phyloP scores from a whole-genome alignment of 2,888 invertebrate species.

The Clivina fossor region DNA sequence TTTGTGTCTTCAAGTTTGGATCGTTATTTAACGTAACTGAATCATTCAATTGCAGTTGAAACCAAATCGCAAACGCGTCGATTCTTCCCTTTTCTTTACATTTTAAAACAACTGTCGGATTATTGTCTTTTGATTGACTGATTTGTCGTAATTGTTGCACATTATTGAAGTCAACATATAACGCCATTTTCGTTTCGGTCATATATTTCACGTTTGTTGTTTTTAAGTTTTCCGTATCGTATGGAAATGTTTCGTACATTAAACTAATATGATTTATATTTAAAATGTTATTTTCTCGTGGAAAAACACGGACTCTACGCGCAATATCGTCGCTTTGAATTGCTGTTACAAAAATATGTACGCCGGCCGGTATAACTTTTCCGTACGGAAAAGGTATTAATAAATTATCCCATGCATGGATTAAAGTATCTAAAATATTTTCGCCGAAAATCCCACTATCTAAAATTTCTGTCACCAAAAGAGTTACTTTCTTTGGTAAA shows the following conservation, averaged over 20 bases:
- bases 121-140: constrained; percentile 38
- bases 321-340: constrained; percentile 60
- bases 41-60: constrained; percentile 69
- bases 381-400: constrained; percentile 52
- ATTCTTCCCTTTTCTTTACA: constrained; percentile 57
- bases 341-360: constrained; percentile 65
- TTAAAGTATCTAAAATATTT: constrained; percentile 64
- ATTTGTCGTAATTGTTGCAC: constrained; percentile 52
- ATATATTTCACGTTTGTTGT: constrained; percentile 59
- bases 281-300: constrained; percentile 35
- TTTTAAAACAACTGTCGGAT: constrained; percentile 47
- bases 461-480: constrained; percentile 77
- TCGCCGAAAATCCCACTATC: constrained; percentile 82
- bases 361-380: constrained; percentile 63
- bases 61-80: constrained; percentile 72
- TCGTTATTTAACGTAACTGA: constrained; percentile 63
- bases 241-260: constrained; percentile 51
- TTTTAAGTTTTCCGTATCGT: constrained; percentile 70
- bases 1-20: constrained; percentile 56
- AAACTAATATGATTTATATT: constrained; percentile 39
- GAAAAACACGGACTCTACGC: constrained; percentile 54
- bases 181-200: constrained; percentile 59
- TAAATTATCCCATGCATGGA: constrained; percentile 69
- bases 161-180: constrained; percentile 67
- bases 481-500: constrained; percentile 59